Evolutionary conservation across 1,140 invertebrate species (phyloP).

Genomic region (Ridgeia piscesae): DNA sequence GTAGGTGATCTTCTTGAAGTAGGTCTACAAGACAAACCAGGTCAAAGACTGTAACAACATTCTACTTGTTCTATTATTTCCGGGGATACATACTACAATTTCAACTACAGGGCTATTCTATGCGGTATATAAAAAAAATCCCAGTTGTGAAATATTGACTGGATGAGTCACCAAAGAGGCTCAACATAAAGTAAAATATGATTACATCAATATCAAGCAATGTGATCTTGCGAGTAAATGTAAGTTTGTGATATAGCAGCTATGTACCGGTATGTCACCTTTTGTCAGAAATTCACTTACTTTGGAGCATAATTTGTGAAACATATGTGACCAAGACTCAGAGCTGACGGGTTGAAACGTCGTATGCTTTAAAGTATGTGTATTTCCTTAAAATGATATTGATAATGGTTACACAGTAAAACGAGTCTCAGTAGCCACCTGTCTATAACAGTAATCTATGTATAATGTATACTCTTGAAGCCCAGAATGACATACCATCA

Average conservation of each 20-base stretch:
- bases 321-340: too few relatives aligned
- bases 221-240: neutral
- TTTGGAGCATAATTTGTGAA: too few relatives aligned
- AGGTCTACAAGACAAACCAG: slow-evolving; percentile 61
- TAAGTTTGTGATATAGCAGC: neutral
- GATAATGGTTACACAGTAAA: too few relatives aligned
- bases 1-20: slow-evolving; percentile 84
- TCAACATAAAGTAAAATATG: neutral
- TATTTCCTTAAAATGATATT: too few relatives aligned
- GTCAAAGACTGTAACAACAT: slow-evolving; percentile 12
- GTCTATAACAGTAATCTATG: too few relatives aligned
- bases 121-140: neutral
- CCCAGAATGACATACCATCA: too few relatives aligned
- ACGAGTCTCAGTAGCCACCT: too few relatives aligned
- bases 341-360: too few relatives aligned
- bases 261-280: too few relatives aligned
- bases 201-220: neutral
- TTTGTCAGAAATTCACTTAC: too few relatives aligned
- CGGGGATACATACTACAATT: neutral
- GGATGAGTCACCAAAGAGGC: neutral
- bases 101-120: neutral
- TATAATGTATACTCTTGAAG: too few relatives aligned
- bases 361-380: too few relatives aligned
- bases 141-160: neutral
- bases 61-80: neutral